These are phyloP conservation scores for Adoxophyes honmai DNA, from an alignment of 1,140 invertebrate species.

Conservation along the genomic window DNA sequence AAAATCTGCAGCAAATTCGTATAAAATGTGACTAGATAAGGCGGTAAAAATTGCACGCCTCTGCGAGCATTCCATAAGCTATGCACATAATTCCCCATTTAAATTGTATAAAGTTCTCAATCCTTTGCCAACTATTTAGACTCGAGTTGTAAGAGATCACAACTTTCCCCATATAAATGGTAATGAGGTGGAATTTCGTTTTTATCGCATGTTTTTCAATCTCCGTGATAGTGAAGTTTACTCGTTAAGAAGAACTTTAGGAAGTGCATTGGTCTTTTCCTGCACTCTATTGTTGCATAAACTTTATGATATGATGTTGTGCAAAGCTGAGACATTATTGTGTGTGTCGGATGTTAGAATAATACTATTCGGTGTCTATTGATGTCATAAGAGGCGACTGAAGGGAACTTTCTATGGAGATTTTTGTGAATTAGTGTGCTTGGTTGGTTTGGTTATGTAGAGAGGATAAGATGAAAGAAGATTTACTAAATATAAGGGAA, in stretches of 20 bases:
- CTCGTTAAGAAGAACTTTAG: conserved; percentile 1
- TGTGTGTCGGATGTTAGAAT: no score
- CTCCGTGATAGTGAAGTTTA: conserved; percentile 3
- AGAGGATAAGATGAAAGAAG: no score
- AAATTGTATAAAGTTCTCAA: conserved; percentile 16
- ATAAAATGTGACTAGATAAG: background rate
- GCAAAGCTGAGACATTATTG: no score
- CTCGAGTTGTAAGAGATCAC: conserved; percentile 10
- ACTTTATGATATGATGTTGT: no score
- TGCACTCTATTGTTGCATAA: no score
- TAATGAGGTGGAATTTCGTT: conserved; percentile 14
- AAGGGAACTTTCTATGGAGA: no score
- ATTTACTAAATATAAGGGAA: no score
- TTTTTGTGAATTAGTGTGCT: no score
- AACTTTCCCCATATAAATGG: conserved; percentile 14
- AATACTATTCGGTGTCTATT: no score
- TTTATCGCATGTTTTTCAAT: conserved; percentile 15
- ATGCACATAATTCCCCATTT: conserved; percentile 13
- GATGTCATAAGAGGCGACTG: no score
- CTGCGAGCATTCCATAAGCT: conserved; percentile 10
- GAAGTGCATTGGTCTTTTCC: conserved; percentile 6
- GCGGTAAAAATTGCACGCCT: conserved; percentile 3
- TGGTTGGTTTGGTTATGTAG: no score
- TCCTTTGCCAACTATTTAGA: conserved; percentile 15
- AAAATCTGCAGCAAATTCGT: background rate